Evolutionary conservation across 2,113 vertebrate species (phyloP).

Genomic region (Xerus inauris): DNA sequence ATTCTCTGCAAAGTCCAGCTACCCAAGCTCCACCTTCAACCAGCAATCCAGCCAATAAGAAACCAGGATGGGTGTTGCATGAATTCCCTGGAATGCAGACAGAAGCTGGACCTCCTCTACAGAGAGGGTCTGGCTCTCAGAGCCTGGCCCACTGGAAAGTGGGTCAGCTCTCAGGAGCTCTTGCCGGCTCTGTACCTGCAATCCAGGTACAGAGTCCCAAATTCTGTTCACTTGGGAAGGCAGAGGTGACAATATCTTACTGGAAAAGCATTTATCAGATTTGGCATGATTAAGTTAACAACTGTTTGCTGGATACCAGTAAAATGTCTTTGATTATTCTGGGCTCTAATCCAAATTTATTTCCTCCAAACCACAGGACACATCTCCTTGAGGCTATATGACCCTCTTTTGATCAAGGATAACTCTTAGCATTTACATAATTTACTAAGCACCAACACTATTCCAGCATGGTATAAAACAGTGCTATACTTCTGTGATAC

Average conservation of each 20-base stretch:
- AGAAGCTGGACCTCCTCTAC: neutral
- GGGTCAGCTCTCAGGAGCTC: neutral
- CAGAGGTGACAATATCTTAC: neutral
- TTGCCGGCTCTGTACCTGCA: neutral
- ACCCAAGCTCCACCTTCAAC: neutral
- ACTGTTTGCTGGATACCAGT: neutral
- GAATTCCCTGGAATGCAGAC: neutral
- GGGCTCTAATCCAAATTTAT: neutral
- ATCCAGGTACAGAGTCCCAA: neutral
- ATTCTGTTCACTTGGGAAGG: neutral
- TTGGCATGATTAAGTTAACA: neutral
- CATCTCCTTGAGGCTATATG: neutral
- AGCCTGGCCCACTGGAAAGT: neutral
- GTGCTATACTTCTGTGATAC: neutral
- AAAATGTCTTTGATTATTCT: neutral
- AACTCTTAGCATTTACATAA: neutral
- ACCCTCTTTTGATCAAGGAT: neutral
- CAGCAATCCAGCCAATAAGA: neutral
- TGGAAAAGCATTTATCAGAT: neutral
- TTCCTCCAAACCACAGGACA: neutral
- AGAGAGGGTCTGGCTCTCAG: rapidly evolving
- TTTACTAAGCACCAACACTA: neutral
- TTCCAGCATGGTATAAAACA: neutral
- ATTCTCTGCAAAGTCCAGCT: neutral
- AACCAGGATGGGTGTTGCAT: too few species aligned